Conservation (phyloP, 2,113 vertebrate species). For the Gallinago media region DNA sequence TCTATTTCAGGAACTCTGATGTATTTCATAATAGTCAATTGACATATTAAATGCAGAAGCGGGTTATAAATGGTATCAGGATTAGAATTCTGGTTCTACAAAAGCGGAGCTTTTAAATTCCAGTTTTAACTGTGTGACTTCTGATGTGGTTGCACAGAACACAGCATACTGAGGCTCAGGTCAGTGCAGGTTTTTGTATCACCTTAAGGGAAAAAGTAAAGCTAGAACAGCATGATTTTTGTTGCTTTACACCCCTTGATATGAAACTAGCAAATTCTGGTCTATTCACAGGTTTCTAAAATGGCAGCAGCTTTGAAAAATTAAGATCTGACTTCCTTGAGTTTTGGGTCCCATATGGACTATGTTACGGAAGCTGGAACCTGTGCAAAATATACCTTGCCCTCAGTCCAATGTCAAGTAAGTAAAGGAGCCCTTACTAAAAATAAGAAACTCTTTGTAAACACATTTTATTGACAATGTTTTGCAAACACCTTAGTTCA, state of each 20-base stretch:
- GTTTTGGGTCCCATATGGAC: neutral
- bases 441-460: neutral
- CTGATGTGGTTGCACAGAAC: neutral
- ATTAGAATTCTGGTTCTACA: neutral
- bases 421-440: neutral
- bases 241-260: neutral
- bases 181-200: neutral
- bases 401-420: neutral
- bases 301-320: neutral
- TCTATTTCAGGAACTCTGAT: neutral
- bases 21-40: neutral
- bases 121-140: neutral
- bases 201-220: neutral
- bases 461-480: conserved; percentile 25
- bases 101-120: neutral
- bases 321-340: neutral
- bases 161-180: neutral
- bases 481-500: neutral
- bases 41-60: neutral
- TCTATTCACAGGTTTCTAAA: neutral
- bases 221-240: neutral
- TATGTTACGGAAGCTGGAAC: neutral
- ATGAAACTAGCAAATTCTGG: neutral
- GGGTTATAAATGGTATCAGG: neutral
- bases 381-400: neutral